These are phyloP conservation scores for Geococcyx californianus DNA, from an alignment of 2,113 vertebrate genomes.

Conservation along the genomic window DNA sequence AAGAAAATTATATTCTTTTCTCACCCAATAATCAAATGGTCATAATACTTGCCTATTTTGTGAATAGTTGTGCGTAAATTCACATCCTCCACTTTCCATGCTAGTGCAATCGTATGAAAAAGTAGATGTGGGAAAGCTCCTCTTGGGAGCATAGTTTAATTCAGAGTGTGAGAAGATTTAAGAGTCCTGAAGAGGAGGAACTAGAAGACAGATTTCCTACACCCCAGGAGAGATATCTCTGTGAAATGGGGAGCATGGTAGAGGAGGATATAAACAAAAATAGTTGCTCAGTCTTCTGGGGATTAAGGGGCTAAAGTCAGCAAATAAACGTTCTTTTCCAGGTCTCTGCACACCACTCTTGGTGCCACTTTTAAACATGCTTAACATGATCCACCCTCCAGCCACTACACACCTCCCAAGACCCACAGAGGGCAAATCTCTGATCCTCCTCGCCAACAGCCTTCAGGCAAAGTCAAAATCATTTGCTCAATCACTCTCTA, in stretches of 20 bases:
- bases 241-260: rapidly evolving
- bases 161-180: background rate
- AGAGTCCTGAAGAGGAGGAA: background rate
- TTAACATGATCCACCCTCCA: rapidly evolving
- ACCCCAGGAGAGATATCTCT: background rate
- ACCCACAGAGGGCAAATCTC: background rate
- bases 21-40: background rate
- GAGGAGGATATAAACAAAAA: background rate
- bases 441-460: background rate
- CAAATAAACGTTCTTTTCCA: background rate
- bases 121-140: background rate
- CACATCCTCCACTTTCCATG: background rate
- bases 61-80: background rate
- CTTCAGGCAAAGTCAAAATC: background rate
- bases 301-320: background rate
- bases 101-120: background rate
- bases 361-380: rapidly evolving
- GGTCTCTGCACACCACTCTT: background rate
- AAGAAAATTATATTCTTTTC: background rate
- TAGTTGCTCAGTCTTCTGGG: background rate
- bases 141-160: background rate
- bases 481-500: background rate
- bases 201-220: rapidly evolving
- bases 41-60: background rate
- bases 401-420: background rate